phyloP scores from a whole-genome alignment of 92 coral and sea anemone species.

The Hydrozoanthus gracilis region DNA sequence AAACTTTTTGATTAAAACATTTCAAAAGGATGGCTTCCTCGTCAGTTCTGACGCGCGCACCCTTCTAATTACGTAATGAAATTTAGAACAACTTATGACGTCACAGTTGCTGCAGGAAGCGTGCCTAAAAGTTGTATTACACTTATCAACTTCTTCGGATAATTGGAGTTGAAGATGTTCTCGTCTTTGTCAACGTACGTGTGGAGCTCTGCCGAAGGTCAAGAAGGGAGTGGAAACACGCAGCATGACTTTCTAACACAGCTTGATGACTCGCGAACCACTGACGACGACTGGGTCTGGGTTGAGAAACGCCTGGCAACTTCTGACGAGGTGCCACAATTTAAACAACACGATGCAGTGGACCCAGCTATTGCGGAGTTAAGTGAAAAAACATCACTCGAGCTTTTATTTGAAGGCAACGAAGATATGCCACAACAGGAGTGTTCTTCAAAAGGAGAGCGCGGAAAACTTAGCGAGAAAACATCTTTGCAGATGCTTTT shows the following conservation, averaged over 20 bases:
- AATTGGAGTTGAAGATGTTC: slow-evolving; percentile 44
- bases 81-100: slow-evolving; percentile 28
- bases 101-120: slow-evolving; percentile 11
- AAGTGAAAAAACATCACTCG: slow-evolving; percentile 39
- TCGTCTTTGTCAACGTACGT: slow-evolving; percentile 76
- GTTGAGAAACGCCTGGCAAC: slow-evolving; percentile 69
- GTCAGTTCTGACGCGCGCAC: neutral
- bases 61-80: neutral
- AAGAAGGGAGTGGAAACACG: slow-evolving; percentile 12
- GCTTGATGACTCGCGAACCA: slow-evolving; percentile 75
- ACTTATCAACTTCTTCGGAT: neutral
- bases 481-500: slow-evolving; percentile 58
- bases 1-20: neutral
- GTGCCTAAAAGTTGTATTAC: neutral
- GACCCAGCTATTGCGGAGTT: neutral
- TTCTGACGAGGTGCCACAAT: slow-evolving; percentile 38
- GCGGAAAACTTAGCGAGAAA: slow-evolving; percentile 39
- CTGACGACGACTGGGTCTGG: slow-evolving; percentile 93
- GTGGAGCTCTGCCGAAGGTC: slow-evolving; percentile 63
- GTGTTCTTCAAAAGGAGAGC: slow-evolving; percentile 51
- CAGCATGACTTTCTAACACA: neutral
- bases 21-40: neutral
- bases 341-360: neutral
- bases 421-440: neutral
- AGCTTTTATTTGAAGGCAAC: slow-evolving; percentile 22